Evolutionary conservation across 2,797 vertebrate species (phyloP), one percentile per base, ranked within the genome.

Genomic region (Typhlichthys subterraneus): DNA sequence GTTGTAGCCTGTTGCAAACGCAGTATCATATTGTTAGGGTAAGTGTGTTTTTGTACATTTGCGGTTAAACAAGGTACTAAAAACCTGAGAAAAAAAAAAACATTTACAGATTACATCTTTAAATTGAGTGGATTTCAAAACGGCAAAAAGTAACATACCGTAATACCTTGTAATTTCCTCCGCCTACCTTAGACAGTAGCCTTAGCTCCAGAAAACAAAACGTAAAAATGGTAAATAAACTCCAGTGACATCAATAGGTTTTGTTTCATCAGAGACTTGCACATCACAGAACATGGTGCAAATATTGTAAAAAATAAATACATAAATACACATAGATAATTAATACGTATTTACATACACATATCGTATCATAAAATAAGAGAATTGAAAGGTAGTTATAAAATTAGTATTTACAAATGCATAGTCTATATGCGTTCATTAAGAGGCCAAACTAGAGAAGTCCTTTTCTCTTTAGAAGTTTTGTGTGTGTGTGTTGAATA

Each of bases 261-360:
- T 23, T 80, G 33, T 77, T 83, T 77, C 69, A 87, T 79, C 82
- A 83, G 67, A 77, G 73, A 85, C 62, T 80, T 88, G 86, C 67
- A 85, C 71, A 50, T 83, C 72, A 89, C 80, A 89, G 88, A 88
- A 78, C 81, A 83, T 69, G 86, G 90, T 92, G 88, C 87, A 88
- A 89, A 88, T 79, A 90, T 87, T 83, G 84, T 89, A 91, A 86
- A 88, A 77, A 90, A 92, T 92, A 91, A 92, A 92, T 93, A 93
- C 91, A 93, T 93, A 93, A 92, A 91, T 93, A 94, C 88, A 82
- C 84, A 89, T 74, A 76, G 87, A 87, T 87, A 87, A 86, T 78
- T 64, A 76, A 80, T 88, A 80, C 84, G 82, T 85, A 87, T 84
- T 81, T 89, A 89, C 84, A 77, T 88, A 90, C 84, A 91, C 85